Base-by-base conservation (phyloP, 53 echinoderm and acorn worm species). In the Temnopleurus reevesii region DNA sequence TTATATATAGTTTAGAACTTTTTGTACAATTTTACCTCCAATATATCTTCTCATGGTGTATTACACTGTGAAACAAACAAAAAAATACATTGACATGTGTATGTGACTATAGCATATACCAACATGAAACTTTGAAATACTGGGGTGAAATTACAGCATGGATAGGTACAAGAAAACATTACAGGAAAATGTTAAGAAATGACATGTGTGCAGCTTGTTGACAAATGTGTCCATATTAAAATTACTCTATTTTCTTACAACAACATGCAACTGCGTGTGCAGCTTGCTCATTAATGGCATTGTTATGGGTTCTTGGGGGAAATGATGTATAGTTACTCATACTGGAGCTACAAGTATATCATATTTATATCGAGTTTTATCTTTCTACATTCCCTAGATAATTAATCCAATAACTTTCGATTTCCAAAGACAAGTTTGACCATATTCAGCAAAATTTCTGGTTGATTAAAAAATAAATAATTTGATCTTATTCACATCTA, bases 1-100 rank as follows among this genome's bases (percentile, higher is more conserved):
- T 18, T 51, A 87, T 87, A 87, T 87, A 87, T 87, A 87, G 88
- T 87, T 66, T 87, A 87, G 65, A 87, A 64, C 51, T 66, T 71
- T 87, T 87, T 87, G 65, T 87, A 87, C 88, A 87, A 45, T 25
- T 87, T 5, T 86, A 38, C 88, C 65, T 87, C 49, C 71, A 51
- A 87, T 87, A 66, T 34, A 87, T 51, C 27, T 87, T 86, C 58
- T 83, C 34, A 55, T 31, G 29, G 65, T 87, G 88, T 87, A 87
- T 87, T 64, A 87, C 71, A 49, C 76, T 38, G 71, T 71, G 71
- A 71, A 71, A 44, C n/a, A n/a, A 59, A 83, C 33, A 55, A 56
- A 55, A 66, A 66, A 31, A 49, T n/a, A 71, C 88, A 45, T 53
- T 84, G 31, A 34, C 23, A 23, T 54, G 83, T 55, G 36, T 17